Base-by-base conservation (phyloP, 2,113 vertebrate genomes). In the Scortum barcoo region DNA sequence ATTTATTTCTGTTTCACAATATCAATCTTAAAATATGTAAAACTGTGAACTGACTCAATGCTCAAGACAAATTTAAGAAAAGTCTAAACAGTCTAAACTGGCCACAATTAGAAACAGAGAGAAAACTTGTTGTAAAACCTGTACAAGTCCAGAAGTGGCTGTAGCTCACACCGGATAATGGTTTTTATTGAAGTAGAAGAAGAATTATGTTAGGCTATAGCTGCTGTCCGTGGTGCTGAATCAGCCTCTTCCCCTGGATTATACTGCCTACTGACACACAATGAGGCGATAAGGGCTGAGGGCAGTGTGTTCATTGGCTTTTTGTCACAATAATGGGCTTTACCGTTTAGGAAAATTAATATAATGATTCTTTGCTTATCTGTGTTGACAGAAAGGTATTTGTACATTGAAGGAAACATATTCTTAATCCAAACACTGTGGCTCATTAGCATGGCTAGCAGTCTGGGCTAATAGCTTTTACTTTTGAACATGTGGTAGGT, bases 161-260 rank as follows among this genome's bases (percentile, higher is more conserved):
- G 17, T 44, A 44, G 66, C 28, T 60, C 12, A 48, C 24, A 28
- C 13, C 75, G 57, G 36, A 61, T 56, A 69, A 53, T 70, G 57
- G 4, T 14, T 75, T 58, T 58, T 66, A 40, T 62, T 0, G 0
- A 26, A 24, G 50, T 1, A 38, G 44, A 61, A 53, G 46, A 54
- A 72, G 57, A 74, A 48, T 28, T 17, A 54, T 62, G 72, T 68
- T 12, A 26, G 38, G n/a, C 65, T 28, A 7, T 1, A 16, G 73
- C 53, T 16, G 78, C 85, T 89, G 89, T 91, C 83, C 76, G 1
- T 76, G 83, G 83, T 91, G 63, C 90, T 91, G 89, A 86, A 65
- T 88, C 76, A 86, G 68, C 68, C 66, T 73, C 61, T 76, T 67
- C 48, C 69, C 20, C 26, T 4, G 83, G 68, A 86, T 86, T 72